Percentiles rank a stretch among this genome's conserved stretches.
These are phyloP conservation scores for Zaprionus nigranus DNA, from an alignment of 1,140 invertebrate species.

Conservation along the genomic window DNA sequence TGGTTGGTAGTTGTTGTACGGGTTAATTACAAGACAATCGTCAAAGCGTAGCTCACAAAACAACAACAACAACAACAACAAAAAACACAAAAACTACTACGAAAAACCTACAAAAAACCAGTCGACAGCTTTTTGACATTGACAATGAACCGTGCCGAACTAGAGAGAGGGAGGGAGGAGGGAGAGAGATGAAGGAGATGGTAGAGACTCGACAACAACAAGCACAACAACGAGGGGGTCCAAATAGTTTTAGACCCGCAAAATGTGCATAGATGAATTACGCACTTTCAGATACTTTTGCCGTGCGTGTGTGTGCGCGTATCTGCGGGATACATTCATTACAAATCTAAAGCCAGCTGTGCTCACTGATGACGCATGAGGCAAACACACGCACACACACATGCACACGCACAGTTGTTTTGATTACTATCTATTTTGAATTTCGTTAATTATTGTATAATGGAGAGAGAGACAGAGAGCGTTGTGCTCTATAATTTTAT, in stretches of 20 bases:
- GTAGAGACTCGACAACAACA: slow-evolving; percentile 31
- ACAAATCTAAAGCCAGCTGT: slow-evolving; percentile 18
- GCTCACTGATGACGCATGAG: slow-evolving; percentile 42
- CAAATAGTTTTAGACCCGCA: slow-evolving; percentile 28
- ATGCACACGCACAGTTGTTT: neutral
- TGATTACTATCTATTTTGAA: slow-evolving; percentile 1
- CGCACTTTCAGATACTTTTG: slow-evolving; percentile 40
- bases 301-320: no score
- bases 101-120: slow-evolving; percentile 45
- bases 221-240: slow-evolving; percentile 19
- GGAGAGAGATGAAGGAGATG: no score
- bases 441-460: slow-evolving; percentile 5
- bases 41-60: slow-evolving; percentile 53
- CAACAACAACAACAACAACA: neutral
- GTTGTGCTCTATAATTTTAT: neutral
- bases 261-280: slow-evolving; percentile 64
- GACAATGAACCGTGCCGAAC: slow-evolving; percentile 60
- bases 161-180: neutral
- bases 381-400: neutral
- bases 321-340: slow-evolving; percentile 37
- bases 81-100: slow-evolving; percentile 16
- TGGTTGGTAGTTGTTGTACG: slow-evolving; percentile 41
- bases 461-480: neutral
- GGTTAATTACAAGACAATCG: slow-evolving; percentile 73
- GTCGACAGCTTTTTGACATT: slow-evolving; percentile 67